These are phyloP conservation scores for Platysteira castanea DNA, from an alignment of 2,113 vertebrate genomes.

Conservation along the genomic window DNA sequence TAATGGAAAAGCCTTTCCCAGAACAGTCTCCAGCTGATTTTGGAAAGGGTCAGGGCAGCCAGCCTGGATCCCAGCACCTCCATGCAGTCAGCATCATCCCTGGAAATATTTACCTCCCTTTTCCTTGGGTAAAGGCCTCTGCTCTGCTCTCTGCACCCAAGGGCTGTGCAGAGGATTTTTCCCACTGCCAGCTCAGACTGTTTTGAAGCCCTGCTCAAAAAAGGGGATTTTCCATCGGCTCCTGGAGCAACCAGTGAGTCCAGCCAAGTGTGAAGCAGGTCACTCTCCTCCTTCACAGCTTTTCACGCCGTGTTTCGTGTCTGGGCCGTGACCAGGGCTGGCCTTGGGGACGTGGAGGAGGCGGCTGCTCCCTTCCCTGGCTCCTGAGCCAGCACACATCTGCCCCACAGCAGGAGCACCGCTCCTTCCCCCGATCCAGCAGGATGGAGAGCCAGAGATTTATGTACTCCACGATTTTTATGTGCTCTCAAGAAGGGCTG, in stretches of 20 bases:
- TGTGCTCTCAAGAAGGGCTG: conserved; percentile 43
- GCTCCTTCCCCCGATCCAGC: background rate
- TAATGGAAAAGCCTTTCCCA: background rate
- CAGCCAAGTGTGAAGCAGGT: background rate
- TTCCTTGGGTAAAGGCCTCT: background rate
- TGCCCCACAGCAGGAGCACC: conserved; percentile 32
- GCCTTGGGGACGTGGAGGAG: background rate
- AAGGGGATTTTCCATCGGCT: background rate
- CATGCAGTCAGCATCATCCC: background rate
- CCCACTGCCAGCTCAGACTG: background rate
- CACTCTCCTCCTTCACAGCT: background rate
- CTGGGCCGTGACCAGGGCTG: background rate
- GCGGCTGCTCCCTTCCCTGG: background rate
- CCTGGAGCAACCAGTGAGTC: background rate
- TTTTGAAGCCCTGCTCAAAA: background rate
- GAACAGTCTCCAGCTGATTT: background rate
- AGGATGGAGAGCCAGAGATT: conserved; percentile 43
- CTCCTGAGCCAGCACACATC: conserved; percentile 21
- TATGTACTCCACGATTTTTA: conserved; percentile 51
- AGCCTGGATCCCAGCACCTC: background rate
- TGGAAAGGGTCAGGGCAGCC: background rate
- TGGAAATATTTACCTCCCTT: background rate
- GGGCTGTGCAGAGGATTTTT: background rate
- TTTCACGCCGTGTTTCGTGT: background rate
- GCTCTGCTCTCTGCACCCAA: background rate